A percentile compares a stretch with the other conserved stretches of the same genome.
Conservation (phyloP, 2,888 invertebrate species). For the Cerastoderma edule region DNA sequence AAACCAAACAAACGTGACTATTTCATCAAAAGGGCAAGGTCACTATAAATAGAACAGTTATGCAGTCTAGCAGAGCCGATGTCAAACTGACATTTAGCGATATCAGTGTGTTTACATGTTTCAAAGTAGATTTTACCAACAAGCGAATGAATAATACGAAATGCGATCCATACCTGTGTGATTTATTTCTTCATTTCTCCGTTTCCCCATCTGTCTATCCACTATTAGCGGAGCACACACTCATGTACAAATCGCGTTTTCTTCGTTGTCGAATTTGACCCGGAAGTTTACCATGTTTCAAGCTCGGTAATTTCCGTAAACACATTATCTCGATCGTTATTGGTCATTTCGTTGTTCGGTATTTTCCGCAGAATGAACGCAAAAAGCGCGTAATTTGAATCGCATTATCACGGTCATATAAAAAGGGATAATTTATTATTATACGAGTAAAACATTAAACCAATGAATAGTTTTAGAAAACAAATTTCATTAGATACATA, state of each 20-base stretch:
- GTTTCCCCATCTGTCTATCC: slow-evolving; percentile 1
- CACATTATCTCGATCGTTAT: too few relatives aligned
- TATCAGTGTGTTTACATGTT: neutral
- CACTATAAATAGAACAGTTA: slow-evolving; percentile 11
- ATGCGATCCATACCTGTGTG: neutral
- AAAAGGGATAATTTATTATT: too few relatives aligned
- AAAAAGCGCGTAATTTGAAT: too few relatives aligned
- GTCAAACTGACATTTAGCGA: neutral
- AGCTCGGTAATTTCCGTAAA: neutral
- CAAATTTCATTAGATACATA: too few relatives aligned
- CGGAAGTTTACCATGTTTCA: neutral
- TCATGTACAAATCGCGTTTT: slow-evolving; percentile 10
- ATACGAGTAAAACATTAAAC: too few relatives aligned
- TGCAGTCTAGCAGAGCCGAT: neutral
- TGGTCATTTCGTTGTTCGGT: too few relatives aligned
- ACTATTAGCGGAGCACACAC: neutral
- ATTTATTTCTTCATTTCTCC: slow-evolving; percentile 7
- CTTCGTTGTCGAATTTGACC: neutral
- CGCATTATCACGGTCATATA: too few relatives aligned
- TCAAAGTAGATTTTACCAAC: too few relatives aligned
- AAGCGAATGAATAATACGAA: neutral
- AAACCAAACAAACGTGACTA: too few relatives aligned
- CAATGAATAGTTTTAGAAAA: too few relatives aligned
- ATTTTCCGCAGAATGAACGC: too few relatives aligned
- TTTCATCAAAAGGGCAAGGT: slow-evolving; percentile 3